Conservation (phyloP, 2,888 invertebrate species). For the Nephrotoma guestfalica region DNA sequence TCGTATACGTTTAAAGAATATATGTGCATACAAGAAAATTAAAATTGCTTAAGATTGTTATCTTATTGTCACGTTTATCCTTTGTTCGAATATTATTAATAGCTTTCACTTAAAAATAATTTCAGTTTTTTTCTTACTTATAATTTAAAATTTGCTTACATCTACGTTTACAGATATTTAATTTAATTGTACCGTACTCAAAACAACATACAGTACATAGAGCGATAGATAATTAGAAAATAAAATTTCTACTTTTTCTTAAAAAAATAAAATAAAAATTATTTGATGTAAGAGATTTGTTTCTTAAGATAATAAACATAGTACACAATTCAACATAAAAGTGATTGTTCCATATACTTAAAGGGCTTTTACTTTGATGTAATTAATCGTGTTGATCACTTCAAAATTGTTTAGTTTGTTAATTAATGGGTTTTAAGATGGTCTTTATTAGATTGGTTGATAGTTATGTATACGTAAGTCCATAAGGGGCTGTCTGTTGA, state of each 20-base stretch:
- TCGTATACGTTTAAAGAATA: background rate
- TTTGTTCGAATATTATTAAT: conserved; percentile 1
- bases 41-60: background rate
- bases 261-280: no score
- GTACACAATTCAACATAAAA: background rate
- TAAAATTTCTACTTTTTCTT: background rate
- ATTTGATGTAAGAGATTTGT: background rate
- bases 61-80: conserved; percentile 4
- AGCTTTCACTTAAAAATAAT: conserved; percentile 1
- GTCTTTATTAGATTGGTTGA: background rate
- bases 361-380: background rate
- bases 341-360: background rate
- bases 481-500: background rate
- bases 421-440: background rate
- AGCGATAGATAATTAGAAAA: background rate
- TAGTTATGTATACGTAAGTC: background rate
- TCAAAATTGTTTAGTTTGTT: background rate
- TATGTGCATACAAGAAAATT: background rate
- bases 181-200: background rate
- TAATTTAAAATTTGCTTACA: background rate
- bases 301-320: background rate
- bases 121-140: background rate
- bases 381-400: background rate
- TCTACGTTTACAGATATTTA: background rate
- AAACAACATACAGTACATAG: background rate